Evolutionary conservation across 2,888 invertebrate species (phyloP).

Genomic region (Mimachlamys varia): DNA sequence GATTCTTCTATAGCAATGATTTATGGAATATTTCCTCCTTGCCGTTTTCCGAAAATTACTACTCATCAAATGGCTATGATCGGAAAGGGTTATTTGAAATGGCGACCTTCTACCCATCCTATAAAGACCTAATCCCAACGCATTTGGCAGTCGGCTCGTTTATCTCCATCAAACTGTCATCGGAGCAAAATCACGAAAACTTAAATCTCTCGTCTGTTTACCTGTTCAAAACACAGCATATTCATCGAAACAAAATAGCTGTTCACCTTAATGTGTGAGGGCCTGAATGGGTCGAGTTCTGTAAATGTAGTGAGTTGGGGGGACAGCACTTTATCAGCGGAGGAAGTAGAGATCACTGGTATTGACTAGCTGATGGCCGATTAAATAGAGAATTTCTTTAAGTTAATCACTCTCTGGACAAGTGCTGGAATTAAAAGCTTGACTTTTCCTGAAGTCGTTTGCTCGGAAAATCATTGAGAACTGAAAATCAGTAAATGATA

Average conservation of each 20-base stretch:
- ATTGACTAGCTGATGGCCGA: constrained; percentile 11
- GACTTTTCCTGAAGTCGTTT: not conserved
- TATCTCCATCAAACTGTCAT: constrained; percentile 63
- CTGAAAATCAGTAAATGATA: not conserved
- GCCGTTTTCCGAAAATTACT: constrained; percentile 47
- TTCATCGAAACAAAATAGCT: constrained; percentile 34
- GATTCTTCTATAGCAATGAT: constrained; percentile 46
- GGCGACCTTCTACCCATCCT: constrained; percentile 16
- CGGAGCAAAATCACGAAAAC: constrained; percentile 48
- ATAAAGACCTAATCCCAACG: not conserved
- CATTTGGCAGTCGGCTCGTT: constrained; percentile 52
- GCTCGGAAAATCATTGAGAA: not conserved
- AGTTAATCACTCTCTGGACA: not conserved
- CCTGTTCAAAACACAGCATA: constrained; percentile 42
- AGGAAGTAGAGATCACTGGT: constrained; percentile 14
- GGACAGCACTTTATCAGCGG: not conserved
- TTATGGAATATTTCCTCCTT: constrained; percentile 51
- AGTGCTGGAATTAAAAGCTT: constrained; percentile 9
- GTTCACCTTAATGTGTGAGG: constrained; percentile 37
- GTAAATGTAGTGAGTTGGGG: not conserved
- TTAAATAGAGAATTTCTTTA: not conserved
- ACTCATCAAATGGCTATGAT: constrained; percentile 45
- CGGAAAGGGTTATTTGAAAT: constrained; percentile 36
- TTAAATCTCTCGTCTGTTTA: constrained; percentile 48
- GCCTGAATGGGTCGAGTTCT: not conserved